Conservation (phyloP, 2,113 vertebrate species). For the Struthio camelus region DNA sequence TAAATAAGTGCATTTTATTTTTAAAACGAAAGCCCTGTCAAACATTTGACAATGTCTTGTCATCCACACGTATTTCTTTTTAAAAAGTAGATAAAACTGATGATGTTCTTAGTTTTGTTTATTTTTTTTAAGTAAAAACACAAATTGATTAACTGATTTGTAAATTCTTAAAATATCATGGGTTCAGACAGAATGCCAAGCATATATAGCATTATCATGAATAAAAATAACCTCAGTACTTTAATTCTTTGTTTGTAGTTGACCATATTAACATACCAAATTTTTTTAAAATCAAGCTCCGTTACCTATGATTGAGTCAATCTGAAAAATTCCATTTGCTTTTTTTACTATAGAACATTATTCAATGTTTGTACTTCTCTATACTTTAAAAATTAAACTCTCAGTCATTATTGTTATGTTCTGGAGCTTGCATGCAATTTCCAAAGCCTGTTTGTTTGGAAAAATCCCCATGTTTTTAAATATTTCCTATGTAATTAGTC, state of each 20-base stretch:
- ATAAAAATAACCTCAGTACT: neutral
- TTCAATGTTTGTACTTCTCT: neutral
- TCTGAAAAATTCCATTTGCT: neutral
- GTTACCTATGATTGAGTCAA: neutral
- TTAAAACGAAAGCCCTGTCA: neutral
- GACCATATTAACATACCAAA: neutral
- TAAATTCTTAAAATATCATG: neutral
- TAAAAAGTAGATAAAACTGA: neutral
- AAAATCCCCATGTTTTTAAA: neutral
- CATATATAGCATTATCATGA: neutral
- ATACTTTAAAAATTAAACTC: neutral
- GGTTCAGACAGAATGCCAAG: neutral
- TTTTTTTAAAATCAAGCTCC: neutral
- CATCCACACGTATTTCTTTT: neutral
- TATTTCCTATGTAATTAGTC: neutral
- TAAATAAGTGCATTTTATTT: neutral
- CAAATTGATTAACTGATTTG: neutral
- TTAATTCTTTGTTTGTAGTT: neutral
- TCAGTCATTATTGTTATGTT: neutral
- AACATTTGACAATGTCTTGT: neutral
- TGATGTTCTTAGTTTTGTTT: neutral
- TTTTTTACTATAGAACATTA: neutral
- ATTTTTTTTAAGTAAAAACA: neutral
- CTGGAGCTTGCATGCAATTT: neutral
- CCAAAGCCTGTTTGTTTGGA: neutral